Percentiles rank a stretch among this genome's conserved stretches.
phyloP scores from a whole-genome alignment of 2,797 vertebrate species.

The Melanogrammus aeglefinus region DNA sequence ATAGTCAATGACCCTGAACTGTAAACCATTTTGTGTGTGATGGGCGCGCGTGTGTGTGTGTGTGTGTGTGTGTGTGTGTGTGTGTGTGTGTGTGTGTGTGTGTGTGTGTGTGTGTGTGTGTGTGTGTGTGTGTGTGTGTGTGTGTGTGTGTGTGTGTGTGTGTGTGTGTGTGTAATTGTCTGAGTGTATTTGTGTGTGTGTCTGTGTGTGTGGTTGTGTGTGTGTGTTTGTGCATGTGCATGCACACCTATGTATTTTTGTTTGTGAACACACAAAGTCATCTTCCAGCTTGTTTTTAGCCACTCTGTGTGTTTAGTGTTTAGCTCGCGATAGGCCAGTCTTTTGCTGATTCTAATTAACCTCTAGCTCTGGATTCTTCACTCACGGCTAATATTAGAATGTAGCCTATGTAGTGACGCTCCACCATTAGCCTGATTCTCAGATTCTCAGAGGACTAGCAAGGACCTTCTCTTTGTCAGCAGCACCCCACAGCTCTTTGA shows the following conservation, averaged over 20 bases:
- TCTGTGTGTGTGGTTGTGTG: neutral
- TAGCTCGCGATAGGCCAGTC: neutral
- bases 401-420: constrained; percentile 26
- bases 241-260: neutral
- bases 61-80: too few species aligned
- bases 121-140: neutral
- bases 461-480: constrained; percentile 20
- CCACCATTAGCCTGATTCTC: constrained; percentile 59
- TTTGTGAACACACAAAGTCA: neutral
- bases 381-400: constrained; percentile 49
- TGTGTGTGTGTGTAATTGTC: neutral
- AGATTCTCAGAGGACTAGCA: constrained; percentile 3
- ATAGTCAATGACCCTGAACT: neutral
- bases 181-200: neutral
- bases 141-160: neutral
- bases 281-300: neutral
- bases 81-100: too few species aligned
- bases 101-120: too few species aligned
- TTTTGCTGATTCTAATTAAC: neutral
- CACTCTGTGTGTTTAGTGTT: neutral
- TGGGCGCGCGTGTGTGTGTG: too few species aligned
- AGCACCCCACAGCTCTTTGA: neutral
- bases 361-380: neutral
- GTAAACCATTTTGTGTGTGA: neutral
- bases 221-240: neutral